Base-by-base conservation (phyloP, 2,113 vertebrate species). In the Lonchura striata region DNA sequence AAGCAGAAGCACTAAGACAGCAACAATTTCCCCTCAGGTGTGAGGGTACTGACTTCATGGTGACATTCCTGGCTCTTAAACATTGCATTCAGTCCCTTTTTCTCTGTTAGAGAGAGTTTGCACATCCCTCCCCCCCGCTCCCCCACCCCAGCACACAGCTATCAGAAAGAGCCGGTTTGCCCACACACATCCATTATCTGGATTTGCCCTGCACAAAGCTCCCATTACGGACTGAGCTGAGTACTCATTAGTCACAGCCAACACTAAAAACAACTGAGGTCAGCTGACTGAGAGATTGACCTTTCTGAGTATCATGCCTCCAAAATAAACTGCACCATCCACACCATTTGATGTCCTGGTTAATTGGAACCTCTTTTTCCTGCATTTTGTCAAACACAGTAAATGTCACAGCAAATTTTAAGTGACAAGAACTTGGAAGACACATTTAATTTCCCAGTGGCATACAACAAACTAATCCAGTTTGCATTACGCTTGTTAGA, bases 331-430 rank as follows among this genome's bases (percentile, higher is more conserved):
- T 88, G 97, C 97, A 74, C 96, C 96, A 98, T 97, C 97, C 97
- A 96, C 94, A 92, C 94, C 53, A 94, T 99, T 99, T 99, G 98
- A 99, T 99, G 97, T 98, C 95, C 98, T 98, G 71, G 93, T 98
- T 99, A 99, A 99, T 99, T 99, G 98, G 99, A 97, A 97, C 97
- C 97, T 97, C 81, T 94, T 84, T 66, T 72, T n/a, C 75, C 86
- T 74, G 75, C 50, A 85, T 96, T 98, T 97, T 92, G 96, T 98
- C 88, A 97, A 97, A 98, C 95, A 98, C 94, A 97, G 98, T 97
- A 99, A 99, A 99, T 99, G 98, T 99, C 98, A 99, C 93, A 52
- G 96, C 92, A 97, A 98, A 98, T 98, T 97, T 97, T 97, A 97
- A 98, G 97, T 93, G 95, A 96, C 97, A 95, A 97, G 98, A 98